phyloP scores from a whole-genome alignment of 2,888 invertebrate species.

The Eucera pruinosa region DNA sequence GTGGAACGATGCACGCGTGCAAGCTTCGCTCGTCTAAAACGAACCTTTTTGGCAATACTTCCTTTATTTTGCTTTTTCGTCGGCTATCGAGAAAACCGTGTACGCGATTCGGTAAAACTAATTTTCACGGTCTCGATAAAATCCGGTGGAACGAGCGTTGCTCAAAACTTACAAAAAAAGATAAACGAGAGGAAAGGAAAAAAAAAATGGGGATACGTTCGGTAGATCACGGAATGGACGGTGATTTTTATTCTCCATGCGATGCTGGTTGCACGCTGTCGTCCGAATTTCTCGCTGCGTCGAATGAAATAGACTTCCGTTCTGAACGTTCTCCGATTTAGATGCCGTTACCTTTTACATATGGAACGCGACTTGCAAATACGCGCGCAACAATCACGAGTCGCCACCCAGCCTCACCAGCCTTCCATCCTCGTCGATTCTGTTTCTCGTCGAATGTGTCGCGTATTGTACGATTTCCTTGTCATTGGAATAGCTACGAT shows the following conservation, averaged over 20 bases:
- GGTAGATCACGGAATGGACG: constrained; percentile 25
- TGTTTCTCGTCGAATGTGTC: constrained; percentile 11
- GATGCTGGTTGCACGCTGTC: constrained; percentile 22
- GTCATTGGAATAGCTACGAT: constrained; percentile 37
- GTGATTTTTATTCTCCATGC: constrained; percentile 59
- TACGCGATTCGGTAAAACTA: constrained; percentile 11
- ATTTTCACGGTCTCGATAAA: constrained; percentile 24
- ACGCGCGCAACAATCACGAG: constrained; percentile 63
- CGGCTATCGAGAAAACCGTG: not conserved
- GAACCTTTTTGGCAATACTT: not conserved
- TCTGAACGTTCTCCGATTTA: constrained; percentile 61
- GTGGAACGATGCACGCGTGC: not conserved
- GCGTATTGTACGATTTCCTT: constrained; percentile 20
- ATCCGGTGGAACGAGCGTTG: not conserved
- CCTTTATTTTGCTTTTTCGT: not conserved
- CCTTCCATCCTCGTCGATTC: not conserved
- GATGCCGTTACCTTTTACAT: constrained; percentile 68
- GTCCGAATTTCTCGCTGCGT: constrained; percentile 46
- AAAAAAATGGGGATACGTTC: not conserved
- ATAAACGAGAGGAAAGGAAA: not conserved
- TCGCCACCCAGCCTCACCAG: constrained; percentile 10
- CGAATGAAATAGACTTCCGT: constrained; percentile 61
- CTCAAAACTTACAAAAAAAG: not conserved
- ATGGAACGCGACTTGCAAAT: constrained; percentile 73
- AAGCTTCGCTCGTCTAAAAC: not conserved